Conservation (phyloP, 2,888 invertebrate species). For the Caenorhabditis angaria region DNA sequence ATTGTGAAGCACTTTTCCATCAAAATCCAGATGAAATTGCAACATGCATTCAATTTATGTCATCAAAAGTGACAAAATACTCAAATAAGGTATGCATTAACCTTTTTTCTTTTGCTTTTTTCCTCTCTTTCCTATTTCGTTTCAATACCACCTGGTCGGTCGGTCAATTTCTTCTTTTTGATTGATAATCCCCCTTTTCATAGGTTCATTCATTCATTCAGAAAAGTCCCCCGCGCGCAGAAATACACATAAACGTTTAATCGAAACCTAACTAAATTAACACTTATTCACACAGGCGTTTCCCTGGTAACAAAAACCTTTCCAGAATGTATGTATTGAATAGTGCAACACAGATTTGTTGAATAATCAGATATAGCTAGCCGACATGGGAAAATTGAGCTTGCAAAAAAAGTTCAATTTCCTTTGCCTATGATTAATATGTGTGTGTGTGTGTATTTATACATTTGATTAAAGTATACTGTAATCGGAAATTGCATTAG, state of each 20-base stretch:
- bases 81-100: constrained; percentile 45
- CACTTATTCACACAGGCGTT: constrained; percentile 39
- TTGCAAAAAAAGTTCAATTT: neutral
- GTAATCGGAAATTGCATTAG: neutral
- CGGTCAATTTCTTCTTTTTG: too few species aligned
- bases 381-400: neutral
- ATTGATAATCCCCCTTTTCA: too few species aligned
- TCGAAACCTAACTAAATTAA: constrained; percentile 23
- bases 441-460: too few species aligned
- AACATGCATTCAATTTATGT: constrained; percentile 46
- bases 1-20: constrained; percentile 55
- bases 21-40: constrained; percentile 47
- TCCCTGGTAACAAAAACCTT: constrained; percentile 24
- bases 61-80: constrained; percentile 53
- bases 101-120: constrained; percentile 6
- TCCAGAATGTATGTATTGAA: constrained; percentile 12
- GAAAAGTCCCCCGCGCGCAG: neutral
- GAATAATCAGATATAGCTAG: neutral
- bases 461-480: constrained; percentile 2
- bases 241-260: neutral
- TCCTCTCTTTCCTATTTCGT: too few species aligned
- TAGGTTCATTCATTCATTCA: neutral
- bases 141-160: too few species aligned
- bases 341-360: constrained; percentile 28
- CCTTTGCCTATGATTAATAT: neutral